Base-by-base conservation (phyloP, 2,797 vertebrate species). In the Danio choprae region DNA sequence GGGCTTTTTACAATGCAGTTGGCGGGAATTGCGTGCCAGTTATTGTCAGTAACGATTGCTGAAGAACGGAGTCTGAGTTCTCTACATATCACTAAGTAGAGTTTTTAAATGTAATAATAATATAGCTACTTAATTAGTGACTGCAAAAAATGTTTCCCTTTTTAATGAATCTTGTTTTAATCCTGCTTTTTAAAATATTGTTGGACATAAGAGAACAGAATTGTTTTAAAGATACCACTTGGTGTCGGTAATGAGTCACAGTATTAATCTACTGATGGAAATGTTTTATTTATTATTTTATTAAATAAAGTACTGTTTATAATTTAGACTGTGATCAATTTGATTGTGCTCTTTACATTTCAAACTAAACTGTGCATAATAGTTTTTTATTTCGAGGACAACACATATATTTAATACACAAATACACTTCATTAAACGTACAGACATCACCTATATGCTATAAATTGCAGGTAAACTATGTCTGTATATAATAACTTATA, bases 191-290 rank as follows among this genome's bases (percentile, higher is more conserved):
- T 22, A 38, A n/a, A 53, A 36, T 70, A 4, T 9, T 22, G 3
- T 29, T 6, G 12, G 62, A 65, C 9, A 18, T 13, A 12, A 13
- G 5, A 41, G 20, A 58, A 6, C 2, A 1, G 0, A 40, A 41
- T 72, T 43, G 53, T 29, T 59, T 22, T 41, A 58, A 10, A n/a
- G 3, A 44, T 36, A 11, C 55, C 41, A 46, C 51, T 22, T 20
- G 53, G 7, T 74, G 71, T 74, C 41, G 43, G 55, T 73, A 73
- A 73, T 36, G 51, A 73, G 46, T 69, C 46, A n/a, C n/a, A n/a
- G n/a, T n/a, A n/a, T n/a, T n/a, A n/a, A n/a, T n/a, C n/a, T n/a
- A n/a, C n/a, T n/a, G 29, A 29, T 29, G 29, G 29, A 29, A 29
- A 29, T 29, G 29, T 29, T 29, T 29, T 29, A 29, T 29, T 29